phyloP scores from a whole-genome alignment of 2,888 invertebrate genomes.

The Seira sanloemensis region DNA sequence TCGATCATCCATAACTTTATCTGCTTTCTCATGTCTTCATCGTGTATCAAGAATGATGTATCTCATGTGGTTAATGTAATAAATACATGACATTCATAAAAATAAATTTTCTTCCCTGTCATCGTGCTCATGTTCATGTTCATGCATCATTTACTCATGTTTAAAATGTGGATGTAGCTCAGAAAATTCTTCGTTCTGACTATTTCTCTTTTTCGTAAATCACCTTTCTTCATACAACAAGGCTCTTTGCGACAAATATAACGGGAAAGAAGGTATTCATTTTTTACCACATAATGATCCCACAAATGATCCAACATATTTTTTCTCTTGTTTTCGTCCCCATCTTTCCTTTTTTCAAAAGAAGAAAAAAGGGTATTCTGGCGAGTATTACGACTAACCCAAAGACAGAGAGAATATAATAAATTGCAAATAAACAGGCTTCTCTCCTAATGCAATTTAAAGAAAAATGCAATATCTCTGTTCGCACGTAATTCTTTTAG shows the following conservation, averaged over 20 bases:
- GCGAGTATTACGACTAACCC: conserved; percentile 32
- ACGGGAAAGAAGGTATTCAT: conserved; percentile 44
- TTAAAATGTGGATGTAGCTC: conserved; percentile 19
- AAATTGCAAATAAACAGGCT: conserved; percentile 10
- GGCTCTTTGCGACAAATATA: conserved; percentile 24
- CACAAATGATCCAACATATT: conserved; percentile 40
- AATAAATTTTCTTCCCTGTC: too few relatives aligned
- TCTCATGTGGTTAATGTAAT: neutral
- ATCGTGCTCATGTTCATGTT: too few relatives aligned
- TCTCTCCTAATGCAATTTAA: conserved; percentile 25
- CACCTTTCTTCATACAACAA: too few relatives aligned
- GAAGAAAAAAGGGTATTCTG: too few relatives aligned
- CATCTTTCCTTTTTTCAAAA: too few relatives aligned
- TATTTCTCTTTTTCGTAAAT: too few relatives aligned
- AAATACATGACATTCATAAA: too few relatives aligned
- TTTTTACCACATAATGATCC: conserved; percentile 25
- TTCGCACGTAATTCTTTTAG: conserved; percentile 45
- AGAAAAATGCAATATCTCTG: neutral
- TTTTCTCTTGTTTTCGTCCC: neutral
- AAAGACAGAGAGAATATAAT: conserved; percentile 19
- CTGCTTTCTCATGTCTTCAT: neutral
- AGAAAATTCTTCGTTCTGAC: too few relatives aligned
- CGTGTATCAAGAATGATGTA: too few relatives aligned
- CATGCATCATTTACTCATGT: conserved; percentile 34
- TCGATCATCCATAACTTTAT: neutral